Conservation (phyloP, 1,140 invertebrate genomes). For the Ips typographus region DNA sequence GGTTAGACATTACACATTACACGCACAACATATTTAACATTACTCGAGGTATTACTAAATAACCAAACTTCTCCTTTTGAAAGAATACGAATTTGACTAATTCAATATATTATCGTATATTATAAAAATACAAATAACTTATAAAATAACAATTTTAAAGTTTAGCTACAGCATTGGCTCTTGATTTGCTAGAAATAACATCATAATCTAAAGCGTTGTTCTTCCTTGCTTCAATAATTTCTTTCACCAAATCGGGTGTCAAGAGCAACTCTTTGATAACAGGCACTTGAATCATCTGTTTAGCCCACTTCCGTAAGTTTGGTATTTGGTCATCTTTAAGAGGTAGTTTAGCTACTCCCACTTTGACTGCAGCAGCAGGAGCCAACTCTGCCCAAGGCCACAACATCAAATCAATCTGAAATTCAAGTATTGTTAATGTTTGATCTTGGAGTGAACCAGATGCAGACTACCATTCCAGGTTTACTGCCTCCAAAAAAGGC, state of each 20-base stretch:
- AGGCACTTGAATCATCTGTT: conserved; percentile 67
- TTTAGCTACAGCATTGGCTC: too few species aligned
- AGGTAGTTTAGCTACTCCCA: conserved; percentile 58
- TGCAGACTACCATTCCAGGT: conserved; percentile 66
- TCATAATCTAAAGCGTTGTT: conserved; percentile 8
- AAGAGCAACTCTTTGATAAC: conserved; percentile 46
- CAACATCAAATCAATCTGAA: conserved; percentile 76
- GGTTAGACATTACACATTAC: too few species aligned
- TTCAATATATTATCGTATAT: too few species aligned
- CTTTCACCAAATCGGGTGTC: conserved; percentile 42
- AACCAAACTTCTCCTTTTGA: too few species aligned
- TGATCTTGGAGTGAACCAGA: background rate
- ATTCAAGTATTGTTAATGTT: conserved; percentile 2
- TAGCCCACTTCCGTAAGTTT: conserved; percentile 59
- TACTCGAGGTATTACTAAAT: too few species aligned
- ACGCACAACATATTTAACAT: too few species aligned
- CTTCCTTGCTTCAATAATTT: conserved; percentile 12
- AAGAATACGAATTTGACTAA: too few species aligned
- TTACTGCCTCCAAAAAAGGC: conserved; percentile 67
- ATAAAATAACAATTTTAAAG: too few species aligned
- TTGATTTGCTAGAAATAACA: too few species aligned
- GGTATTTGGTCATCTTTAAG: conserved; percentile 47
- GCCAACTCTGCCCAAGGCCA: conserved; percentile 82
- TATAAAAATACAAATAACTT: too few species aligned
- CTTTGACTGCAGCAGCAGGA: conserved; percentile 37